Evolutionary conservation across 2,888 invertebrate genomes (phyloP), one percentile per base, ranked within the genome.

Genomic region (Clusia tigrina): DNA sequence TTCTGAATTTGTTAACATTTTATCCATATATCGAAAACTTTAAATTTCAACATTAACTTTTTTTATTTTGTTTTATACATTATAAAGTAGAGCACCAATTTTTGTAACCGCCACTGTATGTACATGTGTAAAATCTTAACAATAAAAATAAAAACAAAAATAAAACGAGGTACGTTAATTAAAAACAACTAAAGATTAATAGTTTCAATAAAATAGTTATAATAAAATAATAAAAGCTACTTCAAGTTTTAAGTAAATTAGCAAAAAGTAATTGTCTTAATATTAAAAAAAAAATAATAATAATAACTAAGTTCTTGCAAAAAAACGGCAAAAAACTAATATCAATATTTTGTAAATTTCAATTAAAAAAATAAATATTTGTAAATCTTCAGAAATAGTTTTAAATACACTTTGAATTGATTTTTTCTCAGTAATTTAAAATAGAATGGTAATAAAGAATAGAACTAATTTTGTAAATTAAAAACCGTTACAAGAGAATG

Each of bases 71-170:
- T 32, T 12, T 32, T 32, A 9, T 32, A 32, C 6, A 9, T 32
- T 9, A 9, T 32, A 32, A 6, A n/a, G 10, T n/a, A 42, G 42
- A 20, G 48, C 48, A 48, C 48, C 48, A 48, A 48, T 22, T 48
- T 42, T 48, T 20, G 15, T 48, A 5, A 20, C 18, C 48, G 48
- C 48, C 48, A 48, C 48, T 48, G 48, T 48, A 48, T 22, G 18
- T 48, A 22, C 48, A 20, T 20, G 20, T 20, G 22, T 48, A 42
- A 42, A 15, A 10, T 10, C 42, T 42, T 42, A 42, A 42, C n/a
- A 42, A 15, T 42, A 15, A 42, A 10, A 15, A 52, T 23, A 24
- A 52, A n/a, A 3, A 15, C 9, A 10, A 42, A 10, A 42, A 17
- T 3, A 42, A 15, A 42, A 10, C 3, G 9, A 12, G n/a, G n/a